Evolutionary conservation across 2,888 invertebrate genomes (phyloP).

Genomic region (Cerastoderma edule): DNA sequence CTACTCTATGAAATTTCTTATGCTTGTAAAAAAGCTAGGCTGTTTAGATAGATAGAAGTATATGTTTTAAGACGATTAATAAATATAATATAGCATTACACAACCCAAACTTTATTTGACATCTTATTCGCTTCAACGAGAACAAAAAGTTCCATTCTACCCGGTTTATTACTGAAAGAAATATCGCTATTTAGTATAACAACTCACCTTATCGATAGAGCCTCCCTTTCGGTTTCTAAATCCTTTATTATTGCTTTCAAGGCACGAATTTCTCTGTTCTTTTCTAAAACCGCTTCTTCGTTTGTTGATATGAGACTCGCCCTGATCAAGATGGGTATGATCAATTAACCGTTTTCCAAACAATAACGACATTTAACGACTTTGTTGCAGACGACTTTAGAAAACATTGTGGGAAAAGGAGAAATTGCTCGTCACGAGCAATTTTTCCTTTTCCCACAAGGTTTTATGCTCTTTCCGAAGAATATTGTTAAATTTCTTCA

Average conservation of each 20-base stretch:
- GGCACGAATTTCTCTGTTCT: neutral
- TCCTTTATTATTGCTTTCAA: neutral
- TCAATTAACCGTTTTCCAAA: neutral
- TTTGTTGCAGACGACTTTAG: neutral
- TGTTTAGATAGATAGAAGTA: neutral
- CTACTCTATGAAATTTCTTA: no score
- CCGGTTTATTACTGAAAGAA: no score
- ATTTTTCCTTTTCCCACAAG: neutral
- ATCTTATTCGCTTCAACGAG: no score
- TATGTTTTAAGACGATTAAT: neutral
- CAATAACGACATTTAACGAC: neutral
- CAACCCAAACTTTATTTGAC: no score
- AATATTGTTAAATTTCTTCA: no score
- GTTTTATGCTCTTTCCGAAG: no score
- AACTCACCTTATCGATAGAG: neutral
- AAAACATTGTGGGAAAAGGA: no score
- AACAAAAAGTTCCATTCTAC: no score
- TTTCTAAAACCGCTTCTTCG: neutral
- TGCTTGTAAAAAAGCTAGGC: neutral
- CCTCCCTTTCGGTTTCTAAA: neutral
- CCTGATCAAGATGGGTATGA: neutral
- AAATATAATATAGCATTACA: neutral
- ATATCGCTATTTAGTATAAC: neutral
- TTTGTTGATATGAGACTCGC: neutral
- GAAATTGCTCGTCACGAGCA: neutral